These are phyloP conservation scores for Mesaphorura yosii DNA, from an alignment of 1,140 invertebrate genomes.

Conservation along the genomic window DNA sequence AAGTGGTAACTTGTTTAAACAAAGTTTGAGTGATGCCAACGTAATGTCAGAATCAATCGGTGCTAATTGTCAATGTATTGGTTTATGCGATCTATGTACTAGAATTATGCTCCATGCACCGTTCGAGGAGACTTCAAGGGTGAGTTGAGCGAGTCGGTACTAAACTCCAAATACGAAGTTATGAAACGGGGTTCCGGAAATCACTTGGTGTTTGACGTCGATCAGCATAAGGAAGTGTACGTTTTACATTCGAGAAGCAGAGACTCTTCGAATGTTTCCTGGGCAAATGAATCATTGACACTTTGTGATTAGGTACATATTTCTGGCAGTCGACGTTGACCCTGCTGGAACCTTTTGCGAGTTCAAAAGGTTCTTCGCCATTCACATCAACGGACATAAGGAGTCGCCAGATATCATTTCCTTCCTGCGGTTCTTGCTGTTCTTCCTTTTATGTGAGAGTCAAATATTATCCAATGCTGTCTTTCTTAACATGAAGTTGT, in stretches of 20 bases:
- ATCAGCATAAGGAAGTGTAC: too few relatives aligned
- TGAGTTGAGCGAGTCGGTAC: background rate
- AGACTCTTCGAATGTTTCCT: too few relatives aligned
- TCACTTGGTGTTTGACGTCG: too few relatives aligned
- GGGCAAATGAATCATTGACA: too few relatives aligned
- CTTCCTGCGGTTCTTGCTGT: background rate
- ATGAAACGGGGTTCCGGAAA: too few relatives aligned
- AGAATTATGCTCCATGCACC: constrained; percentile 9
- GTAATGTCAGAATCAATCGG: too few relatives aligned
- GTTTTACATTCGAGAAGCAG: too few relatives aligned
- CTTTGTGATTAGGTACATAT: constrained; percentile 6
- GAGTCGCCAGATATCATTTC: background rate
- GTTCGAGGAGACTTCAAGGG: background rate
- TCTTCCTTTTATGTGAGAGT: background rate
- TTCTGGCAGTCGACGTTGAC: constrained; percentile 9
- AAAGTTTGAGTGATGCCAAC: too few relatives aligned
- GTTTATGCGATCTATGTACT: background rate
- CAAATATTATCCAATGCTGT: background rate
- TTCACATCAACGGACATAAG: background rate
- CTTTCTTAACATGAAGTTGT: background rate
- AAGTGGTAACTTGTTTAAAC: too few relatives aligned
- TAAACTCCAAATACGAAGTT: too few relatives aligned
- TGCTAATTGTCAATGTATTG: too few relatives aligned
- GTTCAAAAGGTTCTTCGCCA: constrained; percentile 2
- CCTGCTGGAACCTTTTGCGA: constrained; percentile 5